phyloP scores from a whole-genome alignment of 2,888 invertebrate genomes.

The Drosophila infuscata region DNA sequence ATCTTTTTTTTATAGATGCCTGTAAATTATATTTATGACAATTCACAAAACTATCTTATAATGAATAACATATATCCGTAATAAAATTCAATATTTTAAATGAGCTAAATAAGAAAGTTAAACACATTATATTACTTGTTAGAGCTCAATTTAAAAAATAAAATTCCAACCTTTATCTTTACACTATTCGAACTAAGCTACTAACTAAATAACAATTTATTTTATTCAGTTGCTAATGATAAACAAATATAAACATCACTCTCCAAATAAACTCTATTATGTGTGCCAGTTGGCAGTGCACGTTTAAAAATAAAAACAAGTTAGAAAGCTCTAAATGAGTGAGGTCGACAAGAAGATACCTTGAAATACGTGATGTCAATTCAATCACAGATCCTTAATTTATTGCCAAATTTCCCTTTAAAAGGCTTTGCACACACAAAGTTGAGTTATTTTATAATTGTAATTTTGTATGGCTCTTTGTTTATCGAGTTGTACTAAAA shows the following conservation, averaged over 20 bases:
- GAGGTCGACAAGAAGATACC: not conserved
- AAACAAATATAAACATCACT: conserved; percentile 19
- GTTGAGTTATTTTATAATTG: not conserved
- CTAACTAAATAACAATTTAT: not conserved
- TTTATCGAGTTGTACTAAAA: not conserved
- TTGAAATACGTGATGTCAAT: not conserved
- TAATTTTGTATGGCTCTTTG: not conserved
- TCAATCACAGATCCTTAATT: not conserved
- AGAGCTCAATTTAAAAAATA: not conserved
- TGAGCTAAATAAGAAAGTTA: not conserved
- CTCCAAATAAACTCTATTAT: not conserved
- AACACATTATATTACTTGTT: not conserved
- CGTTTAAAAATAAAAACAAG: not conserved
- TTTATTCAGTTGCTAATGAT: not conserved
- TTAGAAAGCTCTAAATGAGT: not conserved
- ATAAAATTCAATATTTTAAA: not conserved
- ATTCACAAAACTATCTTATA: not conserved
- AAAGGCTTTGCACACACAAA: not conserved
- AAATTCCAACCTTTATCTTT: not conserved
- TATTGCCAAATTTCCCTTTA: not conserved
- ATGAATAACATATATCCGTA: not conserved
- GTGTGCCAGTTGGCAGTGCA: not conserved
- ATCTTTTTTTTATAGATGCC: not conserved
- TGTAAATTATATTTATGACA: not conserved
- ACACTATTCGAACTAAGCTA: not conserved